These are phyloP conservation scores for Oncorhynchus keta DNA, from an alignment of 2,113 vertebrate species.

Conservation along the genomic window DNA sequence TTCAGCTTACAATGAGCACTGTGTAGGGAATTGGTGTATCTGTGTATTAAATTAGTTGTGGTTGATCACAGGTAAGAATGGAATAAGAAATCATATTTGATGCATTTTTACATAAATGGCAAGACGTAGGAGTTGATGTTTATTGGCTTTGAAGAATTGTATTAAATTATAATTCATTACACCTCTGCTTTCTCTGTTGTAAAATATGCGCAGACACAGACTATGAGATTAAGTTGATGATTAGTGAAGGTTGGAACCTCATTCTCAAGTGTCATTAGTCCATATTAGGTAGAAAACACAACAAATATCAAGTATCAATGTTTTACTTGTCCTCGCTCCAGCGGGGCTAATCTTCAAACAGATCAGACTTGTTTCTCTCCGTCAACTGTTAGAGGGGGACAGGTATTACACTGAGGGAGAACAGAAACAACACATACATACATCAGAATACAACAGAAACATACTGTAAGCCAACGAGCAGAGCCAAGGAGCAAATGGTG, in stretches of 20 bases:
- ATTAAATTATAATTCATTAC: not conserved
- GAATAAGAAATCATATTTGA: too few relatives aligned
- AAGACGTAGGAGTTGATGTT: not conserved
- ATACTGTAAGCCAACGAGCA: constrained; percentile 22
- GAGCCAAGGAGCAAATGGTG: constrained; percentile 68
- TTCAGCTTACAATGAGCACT: too few relatives aligned
- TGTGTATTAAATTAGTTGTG: not conserved
- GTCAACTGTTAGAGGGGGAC: constrained; percentile 35
- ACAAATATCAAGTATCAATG: constrained; percentile 13
- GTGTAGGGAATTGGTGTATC: not conserved
- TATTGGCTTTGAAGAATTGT: not conserved
- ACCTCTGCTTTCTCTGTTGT: not conserved
- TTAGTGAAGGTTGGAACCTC: not conserved
- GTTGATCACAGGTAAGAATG: constrained; percentile 2
- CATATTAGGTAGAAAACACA: constrained; percentile 7
- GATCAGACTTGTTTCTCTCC: not conserved
- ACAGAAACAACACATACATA: constrained; percentile 43
- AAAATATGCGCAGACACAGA: not conserved
- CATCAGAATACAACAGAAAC: constrained; percentile 37
- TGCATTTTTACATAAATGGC: not conserved
- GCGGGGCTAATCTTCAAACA: constrained; percentile 21
- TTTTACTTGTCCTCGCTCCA: constrained; percentile 30
- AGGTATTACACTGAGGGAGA: constrained; percentile 44
- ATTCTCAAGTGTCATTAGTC: not conserved
- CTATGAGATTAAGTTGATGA: not conserved